Base-by-base conservation (phyloP, 1,140 invertebrate genomes). In the Chelonus insularis region DNA sequence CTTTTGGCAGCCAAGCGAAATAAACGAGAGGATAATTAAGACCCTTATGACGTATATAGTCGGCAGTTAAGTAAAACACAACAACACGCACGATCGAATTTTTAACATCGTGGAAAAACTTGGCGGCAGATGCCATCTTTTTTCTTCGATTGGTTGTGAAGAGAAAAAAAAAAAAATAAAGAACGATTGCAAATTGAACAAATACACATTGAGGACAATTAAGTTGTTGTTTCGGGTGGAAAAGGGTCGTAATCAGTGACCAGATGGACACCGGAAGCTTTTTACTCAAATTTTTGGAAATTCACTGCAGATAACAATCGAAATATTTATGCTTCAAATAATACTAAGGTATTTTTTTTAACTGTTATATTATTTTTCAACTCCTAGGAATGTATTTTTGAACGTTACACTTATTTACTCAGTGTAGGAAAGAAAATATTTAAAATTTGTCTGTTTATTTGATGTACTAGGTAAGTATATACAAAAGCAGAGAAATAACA, bases 11-110 rank as follows among this genome's bases (percentile, higher is more conserved):
- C 59, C 62, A 39, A 67, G 47, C 70, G 68, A 64, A 23, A 68
- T 69, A 67, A 72, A 72, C 57, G 67, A 60, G 50, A 60, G 68
- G 63, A 70, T 71, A 67, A 71, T 65, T 70, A 58, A 55, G 52
- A 39, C 34, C 34, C 52, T 34, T 14, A 12, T n/a, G n/a, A n/a
- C n/a, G n/a, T 45, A 18, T 9, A 11, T 4, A 3, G 59, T 18
- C 5, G 37, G 25, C 25, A 29, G 25, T 29, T 29, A 7, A 43
- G 41, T n/a, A 43, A 14, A 16, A 16, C 41, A 43, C 41, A 43
- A 16, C 16, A 43, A 55, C 41, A 61, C 41, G 50, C 52, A 47
- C 39, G n/a, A 56, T 23, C 37, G 54, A 51, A 18, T 4, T 32
- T 18, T n/a, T n/a, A n/a, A 60, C 18, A 39, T 57, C 32, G 29